These are phyloP conservation scores for Zaprionus capensis DNA, from an alignment of 1,140 invertebrate genomes.

Conservation along the genomic window DNA sequence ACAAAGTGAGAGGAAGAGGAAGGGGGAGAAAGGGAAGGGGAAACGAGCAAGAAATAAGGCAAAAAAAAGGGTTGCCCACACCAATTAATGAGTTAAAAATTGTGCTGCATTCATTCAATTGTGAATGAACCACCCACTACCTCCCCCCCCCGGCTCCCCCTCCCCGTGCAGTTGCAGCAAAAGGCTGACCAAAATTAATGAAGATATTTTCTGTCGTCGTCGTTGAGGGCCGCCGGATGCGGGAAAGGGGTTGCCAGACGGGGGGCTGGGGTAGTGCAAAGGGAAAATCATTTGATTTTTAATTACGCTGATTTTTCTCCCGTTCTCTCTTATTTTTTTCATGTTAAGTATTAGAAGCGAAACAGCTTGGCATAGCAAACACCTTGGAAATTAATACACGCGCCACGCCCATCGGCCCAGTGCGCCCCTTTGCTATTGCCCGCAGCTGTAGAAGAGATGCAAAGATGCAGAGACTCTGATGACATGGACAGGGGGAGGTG, in stretches of 20 bases:
- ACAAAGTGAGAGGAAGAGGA: no score
- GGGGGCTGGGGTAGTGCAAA: constrained; percentile 16
- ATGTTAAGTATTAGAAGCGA: constrained; percentile 73
- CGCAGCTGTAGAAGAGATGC: constrained; percentile 40
- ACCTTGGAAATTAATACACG: constrained; percentile 79
- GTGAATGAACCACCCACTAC: constrained; percentile 34
- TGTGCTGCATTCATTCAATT: constrained; percentile 79
- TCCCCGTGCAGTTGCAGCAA: constrained; percentile 43
- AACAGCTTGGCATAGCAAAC: constrained; percentile 79
- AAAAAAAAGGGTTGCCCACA: constrained; percentile 71
- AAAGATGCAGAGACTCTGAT: constrained; percentile 28
- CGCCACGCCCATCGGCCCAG: constrained; percentile 10
- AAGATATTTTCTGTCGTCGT: constrained; percentile 80
- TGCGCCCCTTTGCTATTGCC: constrained; percentile 19
- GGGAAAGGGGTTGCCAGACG: background rate
- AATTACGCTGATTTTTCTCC: constrained; percentile 79
- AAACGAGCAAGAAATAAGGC: background rate
- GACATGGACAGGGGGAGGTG: background rate
- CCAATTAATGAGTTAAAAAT: constrained; percentile 84
- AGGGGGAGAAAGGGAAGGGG: background rate
- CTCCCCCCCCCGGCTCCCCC: background rate
- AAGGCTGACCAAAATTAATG: constrained; percentile 79
- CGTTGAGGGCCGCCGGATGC: constrained; percentile 23
- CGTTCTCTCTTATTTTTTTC: constrained; percentile 11
- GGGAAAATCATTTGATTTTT: constrained; percentile 82